Evolutionary conservation across 2,797 vertebrate genomes (phyloP).

Genomic region (Halcyon chelicuti): DNA sequence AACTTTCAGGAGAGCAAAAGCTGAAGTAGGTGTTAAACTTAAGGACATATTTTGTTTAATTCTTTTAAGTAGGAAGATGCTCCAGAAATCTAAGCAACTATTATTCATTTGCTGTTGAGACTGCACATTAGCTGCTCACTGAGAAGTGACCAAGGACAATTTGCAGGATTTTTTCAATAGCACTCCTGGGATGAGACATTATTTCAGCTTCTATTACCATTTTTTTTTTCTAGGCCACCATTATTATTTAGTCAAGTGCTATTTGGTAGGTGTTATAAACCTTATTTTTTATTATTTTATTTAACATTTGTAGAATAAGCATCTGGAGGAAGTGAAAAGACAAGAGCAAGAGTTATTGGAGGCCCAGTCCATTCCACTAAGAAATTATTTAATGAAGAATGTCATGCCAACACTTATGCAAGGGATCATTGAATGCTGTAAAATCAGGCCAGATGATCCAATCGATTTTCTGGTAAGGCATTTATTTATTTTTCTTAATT

Average conservation of each 20-base stretch:
- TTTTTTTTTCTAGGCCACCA: background rate
- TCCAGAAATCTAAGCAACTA: background rate
- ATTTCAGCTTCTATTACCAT: background rate
- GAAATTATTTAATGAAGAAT: slow-evolving; percentile 86
- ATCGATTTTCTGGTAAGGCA: slow-evolving; percentile 91
- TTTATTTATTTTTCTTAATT: background rate
- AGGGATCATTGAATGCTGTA: slow-evolving; percentile 88
- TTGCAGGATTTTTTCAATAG: background rate
- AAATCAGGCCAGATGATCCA: slow-evolving; percentile 84
- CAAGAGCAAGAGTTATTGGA: slow-evolving; percentile 86
- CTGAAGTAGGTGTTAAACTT: background rate
- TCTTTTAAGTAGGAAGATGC: background rate
- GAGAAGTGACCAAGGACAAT: background rate
- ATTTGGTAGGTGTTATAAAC: background rate
- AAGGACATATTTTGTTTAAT: too few relatives aligned
- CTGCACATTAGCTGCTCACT: background rate
- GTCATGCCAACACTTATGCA: slow-evolving; percentile 90
- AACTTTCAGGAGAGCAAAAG: background rate
- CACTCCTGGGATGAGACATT: background rate
- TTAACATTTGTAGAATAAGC: slow-evolving; percentile 75
- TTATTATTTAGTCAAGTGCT: background rate
- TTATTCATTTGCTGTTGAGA: background rate
- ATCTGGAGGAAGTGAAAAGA: slow-evolving; percentile 79
- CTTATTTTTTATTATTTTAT: background rate
- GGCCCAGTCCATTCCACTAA: slow-evolving; percentile 81